These are phyloP conservation scores for Pterocles gutturalis DNA, from an alignment of 2,113 vertebrate genomes.

Conservation along the genomic window DNA sequence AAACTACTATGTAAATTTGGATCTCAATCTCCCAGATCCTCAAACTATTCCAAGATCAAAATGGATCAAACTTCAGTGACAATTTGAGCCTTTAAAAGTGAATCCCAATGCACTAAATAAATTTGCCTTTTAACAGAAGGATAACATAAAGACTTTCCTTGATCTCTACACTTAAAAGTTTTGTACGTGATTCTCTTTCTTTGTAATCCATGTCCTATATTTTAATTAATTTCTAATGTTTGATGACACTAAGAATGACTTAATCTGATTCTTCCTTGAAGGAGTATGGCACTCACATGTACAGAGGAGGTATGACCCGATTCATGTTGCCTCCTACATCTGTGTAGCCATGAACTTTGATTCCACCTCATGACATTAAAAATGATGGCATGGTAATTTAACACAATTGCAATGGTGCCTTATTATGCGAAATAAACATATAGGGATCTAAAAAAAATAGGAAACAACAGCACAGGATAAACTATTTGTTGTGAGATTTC, in stretches of 20 bases:
- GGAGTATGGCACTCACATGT: not conserved
- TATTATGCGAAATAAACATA: not conserved
- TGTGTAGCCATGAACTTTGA: not conserved
- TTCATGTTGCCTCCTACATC: not conserved
- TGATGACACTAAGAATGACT: not conserved
- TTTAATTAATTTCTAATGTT: not conserved
- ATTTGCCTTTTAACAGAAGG: not conserved
- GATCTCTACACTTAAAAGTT: not conserved
- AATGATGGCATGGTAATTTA: not conserved
- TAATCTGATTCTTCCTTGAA: not conserved
- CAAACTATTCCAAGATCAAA: not conserved
- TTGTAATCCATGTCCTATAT: not conserved
- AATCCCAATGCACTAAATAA: not conserved
- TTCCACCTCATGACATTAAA: not conserved
- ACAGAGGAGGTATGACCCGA: not conserved
- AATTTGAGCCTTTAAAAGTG: not conserved
- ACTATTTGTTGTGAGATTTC: not conserved
- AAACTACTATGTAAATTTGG: not conserved
- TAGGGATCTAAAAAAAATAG: not conserved
- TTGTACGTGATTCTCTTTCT: not conserved
- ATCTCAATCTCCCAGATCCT: not conserved
- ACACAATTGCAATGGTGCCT: not conserved
- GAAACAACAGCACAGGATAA: not conserved
- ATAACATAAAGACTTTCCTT: not conserved
- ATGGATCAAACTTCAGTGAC: not conserved